Percentiles rank a stretch among this genome's conserved stretches.
Conservation (phyloP, 2,888 invertebrate genomes). For the Empis stercorea region DNA sequence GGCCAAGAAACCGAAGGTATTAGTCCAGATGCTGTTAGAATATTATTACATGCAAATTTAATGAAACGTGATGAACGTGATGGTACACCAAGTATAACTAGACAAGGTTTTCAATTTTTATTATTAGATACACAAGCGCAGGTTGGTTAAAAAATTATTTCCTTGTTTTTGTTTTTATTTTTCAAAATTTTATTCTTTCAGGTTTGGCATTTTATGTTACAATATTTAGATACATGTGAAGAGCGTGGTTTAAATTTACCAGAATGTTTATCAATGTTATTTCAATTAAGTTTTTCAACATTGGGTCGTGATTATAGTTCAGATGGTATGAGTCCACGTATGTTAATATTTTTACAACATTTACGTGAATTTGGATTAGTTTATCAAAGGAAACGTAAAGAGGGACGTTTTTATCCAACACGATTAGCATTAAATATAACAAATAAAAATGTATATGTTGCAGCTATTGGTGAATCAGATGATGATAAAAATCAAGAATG, state of each 20-base stretch:
- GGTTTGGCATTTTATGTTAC: conserved; percentile 93
- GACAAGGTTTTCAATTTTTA: conserved; percentile 94
- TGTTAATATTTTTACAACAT: conserved; percentile 86
- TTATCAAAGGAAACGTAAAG: conserved; percentile 87
- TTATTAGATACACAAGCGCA: conserved; percentile 76
- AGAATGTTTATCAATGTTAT: conserved; percentile 89
- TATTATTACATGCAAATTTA: conserved; percentile 82
- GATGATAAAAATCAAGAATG: conserved; percentile 39
- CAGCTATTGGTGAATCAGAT: conserved; percentile 36
- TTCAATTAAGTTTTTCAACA: conserved; percentile 89
- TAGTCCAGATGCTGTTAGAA: conserved; percentile 85
- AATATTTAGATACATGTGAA: conserved; percentile 88
- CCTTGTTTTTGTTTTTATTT: no score
- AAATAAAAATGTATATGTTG: conserved; percentile 39
- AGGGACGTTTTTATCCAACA: conserved; percentile 90
- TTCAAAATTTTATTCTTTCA: conserved; percentile 1
- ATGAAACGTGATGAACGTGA: conserved; percentile 65
- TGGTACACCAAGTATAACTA: conserved; percentile 76
- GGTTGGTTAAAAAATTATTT: conserved; percentile 8
- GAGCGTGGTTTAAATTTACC: conserved; percentile 74
- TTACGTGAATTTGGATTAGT: conserved; percentile 94
- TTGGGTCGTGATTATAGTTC: conserved; percentile 94
- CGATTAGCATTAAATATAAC: conserved; percentile 78
- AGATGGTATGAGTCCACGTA: conserved; percentile 78
- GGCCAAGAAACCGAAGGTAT: conserved; percentile 75